Evolutionary conservation across 2,888 invertebrate genomes (phyloP), one percentile per base, ranked within the genome.

Genomic region (Ophioninae sp.): DNA sequence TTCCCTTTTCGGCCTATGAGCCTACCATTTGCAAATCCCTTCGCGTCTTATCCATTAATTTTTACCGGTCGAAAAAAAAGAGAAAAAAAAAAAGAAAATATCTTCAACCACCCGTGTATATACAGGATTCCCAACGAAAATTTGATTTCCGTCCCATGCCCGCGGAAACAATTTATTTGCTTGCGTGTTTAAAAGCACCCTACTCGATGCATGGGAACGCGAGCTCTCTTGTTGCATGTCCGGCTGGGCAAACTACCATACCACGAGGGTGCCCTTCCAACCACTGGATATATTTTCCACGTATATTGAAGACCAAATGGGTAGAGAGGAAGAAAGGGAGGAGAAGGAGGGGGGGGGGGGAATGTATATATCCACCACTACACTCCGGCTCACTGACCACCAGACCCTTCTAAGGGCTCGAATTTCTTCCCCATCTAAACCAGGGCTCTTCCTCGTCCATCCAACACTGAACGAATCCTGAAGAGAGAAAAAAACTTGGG

Each of bases 191-290:
- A 37, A 79, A 64, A 73, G 73, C 79, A 10, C 44, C 59, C 8
- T 39, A 73, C 85, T 86, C 87, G 81, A 88, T 87, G 88, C 88
- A 91, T 90, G 91, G 90, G 91, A 90, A 90, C 82, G 77, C 77
- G 44, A 30, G 83, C 67, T 81, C 78, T 84, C 76, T 86, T 83
- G 85, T 83, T 86, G 86, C 83, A 82, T 88, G 90, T 90, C 91
- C 91, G 91, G 91, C 91, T 91, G 91, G 89, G 90, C 89, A 90
- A 91, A 91, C 90, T 88, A 64, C 64, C 64, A 51, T 51, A 85
- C 75, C 30, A 30, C 30, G 30, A 84, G 89, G 87, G 89, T 86
- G 84, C 84, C 84, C 71, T 73, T 30, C 68, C 39, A 30, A 63
- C 13, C 65, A 44, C 20, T 61, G 59, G n/a, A 59, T 59, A 59